Conservation (phyloP, 2,888 invertebrate genomes). For the Drosophila gaucha region DNA sequence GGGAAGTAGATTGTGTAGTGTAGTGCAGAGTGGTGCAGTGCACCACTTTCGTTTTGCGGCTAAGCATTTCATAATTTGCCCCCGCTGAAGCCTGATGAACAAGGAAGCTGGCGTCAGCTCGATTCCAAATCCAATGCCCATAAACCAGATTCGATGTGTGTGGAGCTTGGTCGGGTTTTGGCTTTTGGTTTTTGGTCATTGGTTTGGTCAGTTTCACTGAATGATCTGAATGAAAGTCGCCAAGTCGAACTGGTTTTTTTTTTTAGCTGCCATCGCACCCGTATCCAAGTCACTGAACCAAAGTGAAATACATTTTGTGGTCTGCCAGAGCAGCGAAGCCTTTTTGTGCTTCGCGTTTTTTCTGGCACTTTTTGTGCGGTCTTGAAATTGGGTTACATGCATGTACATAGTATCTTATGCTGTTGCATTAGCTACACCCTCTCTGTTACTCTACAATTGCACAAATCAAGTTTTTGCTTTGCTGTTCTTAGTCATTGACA, state of each 20-base stretch:
- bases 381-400: constrained; percentile 59
- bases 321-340: constrained; percentile 41
- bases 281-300: constrained; percentile 72
- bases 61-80: constrained; percentile 66
- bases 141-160: constrained; percentile 67
- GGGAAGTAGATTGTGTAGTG: not conserved
- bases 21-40: constrained; percentile 14
- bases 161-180: constrained; percentile 51
- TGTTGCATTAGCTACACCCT: constrained; percentile 14
- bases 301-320: constrained; percentile 65
- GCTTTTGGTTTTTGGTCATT: constrained; percentile 64
- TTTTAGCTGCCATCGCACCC: too few relatives aligned
- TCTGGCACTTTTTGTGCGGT: constrained; percentile 48
- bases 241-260: constrained; percentile 66
- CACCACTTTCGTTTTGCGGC: constrained; percentile 49
- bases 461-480: constrained; percentile 23
- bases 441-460: constrained; percentile 2
- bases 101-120: constrained; percentile 55
- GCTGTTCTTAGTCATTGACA: constrained; percentile 13
- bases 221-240: constrained; percentile 70
- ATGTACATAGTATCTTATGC: constrained; percentile 10
- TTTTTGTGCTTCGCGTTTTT: constrained; percentile 26
- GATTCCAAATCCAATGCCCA: constrained; percentile 44
- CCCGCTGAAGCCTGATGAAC: constrained; percentile 37
- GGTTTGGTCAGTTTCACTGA: constrained; percentile 63